Evolutionary conservation across 2,888 invertebrate genomes (phyloP), one percentile per base, ranked within the genome.

Genomic region (Trilocha varians): DNA sequence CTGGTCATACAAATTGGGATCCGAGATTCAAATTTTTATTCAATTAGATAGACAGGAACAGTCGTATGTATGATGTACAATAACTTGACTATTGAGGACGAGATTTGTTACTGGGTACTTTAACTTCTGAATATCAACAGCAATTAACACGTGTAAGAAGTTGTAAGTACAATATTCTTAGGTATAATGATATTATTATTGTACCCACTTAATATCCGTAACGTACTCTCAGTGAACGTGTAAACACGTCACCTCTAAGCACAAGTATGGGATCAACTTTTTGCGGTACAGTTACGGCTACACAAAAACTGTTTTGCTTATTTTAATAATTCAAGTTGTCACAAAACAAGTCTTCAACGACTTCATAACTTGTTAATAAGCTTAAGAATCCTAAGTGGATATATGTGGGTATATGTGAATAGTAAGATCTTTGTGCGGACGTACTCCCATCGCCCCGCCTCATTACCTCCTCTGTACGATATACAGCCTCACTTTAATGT

Each of bases 371-470:
- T 58, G 62, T 67, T 72, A 66, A 71, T 72, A 71, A 71, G 65
- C 64, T 65, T 62, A 62, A 62, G 63, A 62, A 66, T 70, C 65
- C 59, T 64, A 69, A 60, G 59, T 59, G 64, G 65, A 64, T 67
- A 25, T 25, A 60, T 55, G 59, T 66, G 62, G 57, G 62, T 63
- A 62, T 65, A 61, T 75, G 72, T 75, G 71, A 76, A 72, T 75
- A 73, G 68, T 68, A 60, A 67, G 70, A 74, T 76, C 73, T 76
- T 72, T 69, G 75, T 71, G 65, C 65, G 70, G 70, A 67, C 68
- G 64, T 78, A 80, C 73, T 72, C 72, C 78, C 78, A 78, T 72
- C 57, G 78, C 78, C 77, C 79, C 80, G 82, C 83, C 82, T 82
- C 71, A 77, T 78, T 74, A 71, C 77, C 78, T 78, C 78, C 70